Conservation (phyloP, 2,113 vertebrate species). For the Coturnix japonica region DNA sequence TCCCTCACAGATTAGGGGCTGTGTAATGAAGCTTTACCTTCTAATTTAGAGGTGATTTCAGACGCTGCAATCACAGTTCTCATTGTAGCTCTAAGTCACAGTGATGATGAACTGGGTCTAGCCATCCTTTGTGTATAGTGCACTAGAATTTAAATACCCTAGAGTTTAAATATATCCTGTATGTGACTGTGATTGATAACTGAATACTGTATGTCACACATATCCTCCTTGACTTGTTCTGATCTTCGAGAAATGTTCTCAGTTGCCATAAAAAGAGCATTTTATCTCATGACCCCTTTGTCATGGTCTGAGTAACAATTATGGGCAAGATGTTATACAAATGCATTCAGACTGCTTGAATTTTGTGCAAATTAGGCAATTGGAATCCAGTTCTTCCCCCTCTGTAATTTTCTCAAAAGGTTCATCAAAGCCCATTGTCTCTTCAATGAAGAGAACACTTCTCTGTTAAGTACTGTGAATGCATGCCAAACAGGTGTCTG, state of each 20-base stretch:
- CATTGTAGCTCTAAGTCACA: background rate
- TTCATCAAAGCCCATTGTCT: conserved; percentile 55
- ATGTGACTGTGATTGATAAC: background rate
- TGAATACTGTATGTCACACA: background rate
- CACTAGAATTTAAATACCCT: background rate
- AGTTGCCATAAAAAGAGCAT: background rate
- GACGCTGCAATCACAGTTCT: background rate
- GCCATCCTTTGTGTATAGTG: background rate
- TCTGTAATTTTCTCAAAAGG: background rate
- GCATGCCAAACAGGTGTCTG: background rate
- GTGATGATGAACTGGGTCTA: background rate
- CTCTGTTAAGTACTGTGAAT: background rate
- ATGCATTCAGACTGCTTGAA: background rate
- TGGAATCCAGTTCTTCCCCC: background rate
- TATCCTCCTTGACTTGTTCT: background rate
- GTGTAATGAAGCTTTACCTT: background rate
- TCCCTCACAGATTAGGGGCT: background rate
- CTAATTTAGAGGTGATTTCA: background rate
- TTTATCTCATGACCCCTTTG: background rate
- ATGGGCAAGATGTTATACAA: background rate
- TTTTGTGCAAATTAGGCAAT: conserved; percentile 31
- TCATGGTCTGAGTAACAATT: background rate
- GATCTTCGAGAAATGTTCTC: background rate
- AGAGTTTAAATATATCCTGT: background rate
- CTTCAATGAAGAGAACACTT: background rate